A percentile compares a stretch with the other conserved stretches of the same genome.
Conservation (phyloP, 2,113 vertebrate species). For the Numenius arquata region DNA sequence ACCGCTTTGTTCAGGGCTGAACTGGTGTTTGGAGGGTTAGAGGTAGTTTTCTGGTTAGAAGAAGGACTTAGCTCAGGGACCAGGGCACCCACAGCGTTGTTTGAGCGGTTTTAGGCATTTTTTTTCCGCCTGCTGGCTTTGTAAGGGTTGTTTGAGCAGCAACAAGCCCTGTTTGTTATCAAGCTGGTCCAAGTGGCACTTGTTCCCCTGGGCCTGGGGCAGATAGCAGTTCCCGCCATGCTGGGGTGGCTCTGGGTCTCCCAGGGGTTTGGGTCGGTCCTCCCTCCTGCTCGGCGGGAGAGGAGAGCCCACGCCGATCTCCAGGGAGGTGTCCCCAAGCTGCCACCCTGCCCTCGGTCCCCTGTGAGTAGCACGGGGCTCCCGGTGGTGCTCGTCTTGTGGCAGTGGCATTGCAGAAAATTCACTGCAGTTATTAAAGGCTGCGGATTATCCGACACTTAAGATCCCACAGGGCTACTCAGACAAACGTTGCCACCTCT, state of each 20-base stretch:
- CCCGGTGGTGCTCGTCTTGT: fast-evolving
- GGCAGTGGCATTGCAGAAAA: not conserved
- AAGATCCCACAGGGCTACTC: not conserved
- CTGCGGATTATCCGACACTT: not conserved
- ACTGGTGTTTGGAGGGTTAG: not conserved
- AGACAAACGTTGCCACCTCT: not conserved
- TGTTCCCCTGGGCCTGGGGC: not conserved
- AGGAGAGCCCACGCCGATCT: fast-evolving
- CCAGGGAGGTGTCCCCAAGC: fast-evolving
- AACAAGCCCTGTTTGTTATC: not conserved
- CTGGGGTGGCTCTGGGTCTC: not conserved
- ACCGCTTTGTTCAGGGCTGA: not conserved
- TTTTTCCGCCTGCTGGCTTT: not conserved
- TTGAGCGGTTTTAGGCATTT: not conserved
- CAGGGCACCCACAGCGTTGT: not conserved
- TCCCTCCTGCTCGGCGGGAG: fast-evolving
- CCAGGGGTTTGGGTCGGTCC: not conserved
- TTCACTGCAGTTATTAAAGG: not conserved
- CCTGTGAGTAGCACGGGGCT: not conserved
- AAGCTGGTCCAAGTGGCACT: not conserved
- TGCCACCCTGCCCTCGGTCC: not conserved
- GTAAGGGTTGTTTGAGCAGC: fast-evolving
- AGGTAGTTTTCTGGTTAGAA: not conserved
- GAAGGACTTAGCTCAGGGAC: not conserved
- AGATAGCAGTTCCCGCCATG: not conserved